phyloP scores from a whole-genome alignment of 1,140 invertebrate species.

The Euura lappo region DNA sequence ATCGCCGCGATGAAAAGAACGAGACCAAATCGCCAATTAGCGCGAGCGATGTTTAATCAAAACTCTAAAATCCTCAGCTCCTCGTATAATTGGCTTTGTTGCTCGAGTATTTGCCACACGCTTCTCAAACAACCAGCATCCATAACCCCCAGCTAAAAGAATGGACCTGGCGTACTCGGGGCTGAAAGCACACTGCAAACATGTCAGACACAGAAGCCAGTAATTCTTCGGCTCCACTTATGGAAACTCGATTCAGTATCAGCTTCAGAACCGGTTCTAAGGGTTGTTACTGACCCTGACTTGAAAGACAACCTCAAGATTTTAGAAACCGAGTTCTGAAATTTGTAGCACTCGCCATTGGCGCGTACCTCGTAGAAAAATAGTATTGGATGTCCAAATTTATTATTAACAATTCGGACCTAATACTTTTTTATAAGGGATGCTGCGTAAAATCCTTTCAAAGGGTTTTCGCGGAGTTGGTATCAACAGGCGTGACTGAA shows the following conservation, averaged over 20 bases:
- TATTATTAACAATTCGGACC: too few species aligned
- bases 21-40: background rate
- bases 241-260: background rate
- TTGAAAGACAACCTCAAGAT: too few species aligned
- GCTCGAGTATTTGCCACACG: conserved; percentile 41
- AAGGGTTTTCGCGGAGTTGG: too few species aligned
- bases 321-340: too few species aligned
- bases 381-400: too few species aligned
- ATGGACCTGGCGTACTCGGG: conserved; percentile 29
- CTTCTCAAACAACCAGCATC: conserved; percentile 28
- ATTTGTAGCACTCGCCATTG: too few species aligned
- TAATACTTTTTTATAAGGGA: too few species aligned
- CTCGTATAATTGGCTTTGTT: conserved; percentile 43
- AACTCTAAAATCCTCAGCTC: conserved; percentile 49
- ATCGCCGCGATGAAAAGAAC: background rate
- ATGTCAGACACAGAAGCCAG: conserved; percentile 50
- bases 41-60: conserved; percentile 47
- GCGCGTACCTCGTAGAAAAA: too few species aligned
- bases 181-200: conserved; percentile 46
- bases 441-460: too few species aligned
- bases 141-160: background rate
- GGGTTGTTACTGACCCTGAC: too few species aligned
- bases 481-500: background rate
- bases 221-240: conserved; percentile 34
- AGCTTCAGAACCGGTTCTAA: background rate